These are phyloP conservation scores for Anhinga rufa DNA, from an alignment of 2,113 vertebrate species.

Conservation along the genomic window DNA sequence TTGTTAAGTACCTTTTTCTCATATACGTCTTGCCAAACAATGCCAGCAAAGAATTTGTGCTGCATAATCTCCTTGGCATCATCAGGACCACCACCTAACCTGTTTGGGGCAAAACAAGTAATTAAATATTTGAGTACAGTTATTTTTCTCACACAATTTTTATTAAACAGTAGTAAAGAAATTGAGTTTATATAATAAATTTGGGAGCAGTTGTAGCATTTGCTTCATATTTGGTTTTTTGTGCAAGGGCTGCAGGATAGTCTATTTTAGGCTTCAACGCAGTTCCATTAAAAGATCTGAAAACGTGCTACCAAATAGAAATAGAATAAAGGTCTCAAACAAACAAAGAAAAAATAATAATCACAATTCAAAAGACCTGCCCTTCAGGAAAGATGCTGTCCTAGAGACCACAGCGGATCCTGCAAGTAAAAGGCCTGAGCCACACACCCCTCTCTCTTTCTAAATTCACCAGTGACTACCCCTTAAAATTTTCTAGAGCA, in stretches of 20 bases:
- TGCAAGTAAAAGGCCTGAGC: not conserved
- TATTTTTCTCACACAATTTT: constrained; percentile 8
- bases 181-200: not conserved
- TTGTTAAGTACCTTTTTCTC: constrained; percentile 86
- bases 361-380: not conserved
- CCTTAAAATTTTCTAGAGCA: not conserved
- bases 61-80: constrained; percentile 99
- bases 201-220: not conserved
- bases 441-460: not conserved
- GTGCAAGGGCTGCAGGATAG: not conserved
- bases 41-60: constrained; percentile 92
- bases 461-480: not conserved
- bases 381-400: not conserved
- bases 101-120: constrained; percentile 52
- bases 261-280: not conserved
- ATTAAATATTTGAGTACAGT: not conserved
- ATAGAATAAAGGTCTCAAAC: not conserved
- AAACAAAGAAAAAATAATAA: not conserved
- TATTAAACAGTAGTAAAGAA: not conserved
- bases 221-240: not conserved
- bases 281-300: not conserved
- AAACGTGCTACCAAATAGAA: not conserved
- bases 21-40: constrained; percentile 95
- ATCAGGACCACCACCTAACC: constrained; percentile 92
- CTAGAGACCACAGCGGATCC: not conserved